phyloP scores from a whole-genome alignment of 2,888 invertebrate genomes.

The Mesorhabditis belari region DNA sequence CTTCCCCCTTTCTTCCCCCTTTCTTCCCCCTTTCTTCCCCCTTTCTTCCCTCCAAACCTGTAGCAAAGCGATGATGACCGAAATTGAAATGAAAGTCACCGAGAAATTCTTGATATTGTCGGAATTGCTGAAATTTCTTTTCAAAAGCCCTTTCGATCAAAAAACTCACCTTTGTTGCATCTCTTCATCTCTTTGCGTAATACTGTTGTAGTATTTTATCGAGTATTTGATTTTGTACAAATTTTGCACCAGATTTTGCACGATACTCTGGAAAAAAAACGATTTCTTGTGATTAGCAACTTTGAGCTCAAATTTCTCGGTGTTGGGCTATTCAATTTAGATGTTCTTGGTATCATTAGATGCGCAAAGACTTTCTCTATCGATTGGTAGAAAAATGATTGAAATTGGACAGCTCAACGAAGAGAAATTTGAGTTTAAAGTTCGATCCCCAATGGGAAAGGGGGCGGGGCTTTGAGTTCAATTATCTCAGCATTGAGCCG shows the following conservation, averaged over 20 bases:
- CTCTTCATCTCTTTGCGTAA: not conserved
- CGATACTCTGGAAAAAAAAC: constrained; percentile 4
- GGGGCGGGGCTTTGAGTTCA: no score
- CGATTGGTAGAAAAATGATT: no score
- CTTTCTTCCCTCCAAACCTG: constrained; percentile 13
- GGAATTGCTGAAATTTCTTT: constrained; percentile 4
- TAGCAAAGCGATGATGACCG: constrained; percentile 14
- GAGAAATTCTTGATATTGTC: constrained; percentile 21
- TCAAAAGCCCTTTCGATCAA: no score
- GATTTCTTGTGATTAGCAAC: no score
- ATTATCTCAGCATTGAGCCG: no score
- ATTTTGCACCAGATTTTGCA: constrained; percentile 17
- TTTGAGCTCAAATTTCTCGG: no score
- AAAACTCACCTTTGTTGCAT: constrained; percentile 5
- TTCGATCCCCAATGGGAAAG: no score
- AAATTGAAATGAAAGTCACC: constrained; percentile 11
- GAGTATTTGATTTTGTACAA: constrained; percentile 28
- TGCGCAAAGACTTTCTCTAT: no score
- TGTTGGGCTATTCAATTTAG: no score
- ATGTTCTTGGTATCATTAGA: no score
- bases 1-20: not conserved
- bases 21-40: not conserved
- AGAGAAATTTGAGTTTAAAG: no score
- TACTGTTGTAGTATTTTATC: constrained; percentile 27
- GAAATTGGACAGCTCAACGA: no score